Base-by-base conservation (phyloP, 2,888 invertebrate genomes). In the Caenorhabditis becei region DNA sequence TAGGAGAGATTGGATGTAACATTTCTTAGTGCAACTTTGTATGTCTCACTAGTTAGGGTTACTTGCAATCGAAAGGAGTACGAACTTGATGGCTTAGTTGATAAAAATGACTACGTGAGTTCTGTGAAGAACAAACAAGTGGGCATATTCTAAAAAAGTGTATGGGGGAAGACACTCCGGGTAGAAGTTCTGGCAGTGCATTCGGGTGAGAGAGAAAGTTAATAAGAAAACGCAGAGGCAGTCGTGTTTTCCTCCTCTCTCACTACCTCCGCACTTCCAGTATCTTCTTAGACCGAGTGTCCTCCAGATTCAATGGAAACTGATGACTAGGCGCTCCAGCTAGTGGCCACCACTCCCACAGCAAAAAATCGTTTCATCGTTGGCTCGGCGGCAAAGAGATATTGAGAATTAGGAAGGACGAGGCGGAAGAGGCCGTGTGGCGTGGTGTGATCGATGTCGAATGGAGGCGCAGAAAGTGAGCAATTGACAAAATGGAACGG, bases 121-220 rank as follows among this genome's bases (percentile, higher is more conserved):
- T n/a, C n/a, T n/a, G n/a, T n/a, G n/a, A 24, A n/a, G 23, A 16
- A 24, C 7, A 24, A 59, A 23, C 20, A 32, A 41, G 41, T 35
- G 32, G 35, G 56, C 18, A 35, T 28, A 14, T 11, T 47, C 10
- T 28, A 10, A 49, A 16, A 56, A 56, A 58, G 18, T 47, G 47
- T 35, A 47, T 18, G 20, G 2, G 18, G 10, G 18, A 18, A 58
- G 35, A 58, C n/a, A 58, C 35, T 24, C 14, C 23, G 37, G 20
- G 70, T 53, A 24, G 16, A 41, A 44, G 28, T 71, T 62, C 71
- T 37, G 44, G 54, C 47, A 62, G 71, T 71, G 41, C 71, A 71
- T 62, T 54, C 51, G 62, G 20, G 54, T 23, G 71, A 71, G 62
- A 71, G 54, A 41, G 32, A 41, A 51, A 62, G 71, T 71, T 71